Conservation (phyloP, 2,888 invertebrate species). For the Herminia tarsipennalis region DNA sequence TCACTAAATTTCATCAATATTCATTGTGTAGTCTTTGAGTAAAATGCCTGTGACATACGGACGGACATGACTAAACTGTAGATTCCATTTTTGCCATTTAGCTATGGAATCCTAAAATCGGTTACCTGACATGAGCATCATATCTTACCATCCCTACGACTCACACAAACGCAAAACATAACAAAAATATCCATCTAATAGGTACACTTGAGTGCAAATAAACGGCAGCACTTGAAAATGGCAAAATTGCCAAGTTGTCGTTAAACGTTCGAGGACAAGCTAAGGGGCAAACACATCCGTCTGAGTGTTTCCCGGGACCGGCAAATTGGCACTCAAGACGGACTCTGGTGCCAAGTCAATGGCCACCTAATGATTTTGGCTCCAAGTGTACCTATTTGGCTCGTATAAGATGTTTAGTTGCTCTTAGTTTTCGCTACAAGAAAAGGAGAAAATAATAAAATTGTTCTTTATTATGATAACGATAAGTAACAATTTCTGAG, state of each 20-base stretch:
- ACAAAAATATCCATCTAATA: conserved; percentile 16
- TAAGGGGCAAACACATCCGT: conserved; percentile 70
- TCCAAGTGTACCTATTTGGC: conserved; percentile 35
- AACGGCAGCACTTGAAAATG: conserved; percentile 55
- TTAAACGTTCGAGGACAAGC: conserved; percentile 41
- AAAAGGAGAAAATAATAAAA: too few relatives aligned
- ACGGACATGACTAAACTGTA: too few relatives aligned
- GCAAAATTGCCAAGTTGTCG: conserved; percentile 69
- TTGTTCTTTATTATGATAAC: too few relatives aligned
- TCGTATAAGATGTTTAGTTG: conserved; percentile 1
- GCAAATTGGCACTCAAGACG: conserved; percentile 76
- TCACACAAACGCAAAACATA: not conserved
- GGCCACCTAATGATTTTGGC: conserved; percentile 55
- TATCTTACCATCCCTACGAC: too few relatives aligned
- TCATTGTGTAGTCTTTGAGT: too few relatives aligned
- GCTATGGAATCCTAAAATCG: too few relatives aligned
- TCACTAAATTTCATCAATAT: too few relatives aligned
- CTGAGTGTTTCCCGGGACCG: conserved; percentile 68
- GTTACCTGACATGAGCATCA: too few relatives aligned
- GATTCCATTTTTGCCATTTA: too few relatives aligned
- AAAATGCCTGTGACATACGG: too few relatives aligned
- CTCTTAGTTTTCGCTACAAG: not conserved
- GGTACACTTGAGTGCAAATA: conserved; percentile 40
- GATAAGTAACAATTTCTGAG: too few relatives aligned
- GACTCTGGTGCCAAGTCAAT: conserved; percentile 44